Conservation (phyloP, 2,888 invertebrate genomes). For the Leptopilina myrica region DNA sequence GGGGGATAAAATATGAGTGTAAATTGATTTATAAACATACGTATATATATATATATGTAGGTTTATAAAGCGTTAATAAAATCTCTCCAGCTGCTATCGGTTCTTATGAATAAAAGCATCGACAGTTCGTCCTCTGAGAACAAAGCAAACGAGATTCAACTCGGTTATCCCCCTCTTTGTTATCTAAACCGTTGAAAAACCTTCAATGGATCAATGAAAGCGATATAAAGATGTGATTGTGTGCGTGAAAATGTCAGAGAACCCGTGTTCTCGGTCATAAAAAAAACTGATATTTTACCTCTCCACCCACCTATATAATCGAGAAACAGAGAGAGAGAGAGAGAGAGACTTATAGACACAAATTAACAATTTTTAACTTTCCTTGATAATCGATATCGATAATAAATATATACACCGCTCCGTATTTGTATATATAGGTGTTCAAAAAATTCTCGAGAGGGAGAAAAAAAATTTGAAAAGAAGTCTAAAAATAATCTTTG, state of each 20-base stretch:
- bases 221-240: conserved; percentile 13
- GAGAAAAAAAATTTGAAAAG: neutral
- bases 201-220: conserved; percentile 37
- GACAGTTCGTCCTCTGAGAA: conserved; percentile 35
- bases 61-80: conserved; percentile 9
- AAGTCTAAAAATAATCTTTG: neutral
- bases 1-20: too few species aligned
- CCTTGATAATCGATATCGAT: conserved; percentile 1
- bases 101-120: conserved; percentile 37
- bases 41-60: neutral
- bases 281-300: conserved; percentile 29
- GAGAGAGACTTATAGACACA: neutral
- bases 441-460: neutral
- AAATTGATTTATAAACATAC: neutral
- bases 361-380: conserved; percentile 24
- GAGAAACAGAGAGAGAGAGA: neutral
- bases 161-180: conserved; percentile 34
- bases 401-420: too few species aligned
- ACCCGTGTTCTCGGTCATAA: conserved; percentile 25
- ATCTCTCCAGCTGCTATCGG: conserved; percentile 10
- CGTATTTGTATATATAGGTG: too few species aligned
- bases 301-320: conserved; percentile 17
- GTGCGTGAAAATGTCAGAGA: conserved; percentile 32
- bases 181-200: conserved; percentile 33
- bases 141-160: conserved; percentile 38